These are phyloP conservation scores for Urosaurus nigricauda DNA, from an alignment of 2,797 vertebrate genomes.

Conservation along the genomic window DNA sequence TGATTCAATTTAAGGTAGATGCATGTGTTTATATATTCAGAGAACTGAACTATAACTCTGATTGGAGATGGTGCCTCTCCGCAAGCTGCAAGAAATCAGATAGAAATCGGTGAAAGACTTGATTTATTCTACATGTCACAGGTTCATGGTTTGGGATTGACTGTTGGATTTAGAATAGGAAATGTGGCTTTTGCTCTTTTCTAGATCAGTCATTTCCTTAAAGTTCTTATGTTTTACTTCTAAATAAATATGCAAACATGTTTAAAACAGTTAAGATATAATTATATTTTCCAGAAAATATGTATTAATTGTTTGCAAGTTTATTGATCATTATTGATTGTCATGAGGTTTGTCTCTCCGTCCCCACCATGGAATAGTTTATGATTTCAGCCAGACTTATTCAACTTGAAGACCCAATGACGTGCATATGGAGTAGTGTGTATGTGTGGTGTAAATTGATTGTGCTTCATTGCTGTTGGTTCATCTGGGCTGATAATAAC, in stretches of 20 bases:
- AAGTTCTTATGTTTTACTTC: slow-evolving; percentile 17
- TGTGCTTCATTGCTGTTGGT: neutral
- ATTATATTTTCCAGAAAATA: slow-evolving; percentile 24
- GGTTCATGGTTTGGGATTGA: neutral
- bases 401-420: slow-evolving; percentile 36
- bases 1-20: neutral
- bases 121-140: neutral
- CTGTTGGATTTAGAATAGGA: neutral
- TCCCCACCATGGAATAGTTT: slow-evolving; percentile 8
- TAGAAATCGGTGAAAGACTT: neutral
- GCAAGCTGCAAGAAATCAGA: neutral
- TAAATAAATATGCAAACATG: slow-evolving; percentile 2
- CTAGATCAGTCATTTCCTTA: neutral
- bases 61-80: neutral
- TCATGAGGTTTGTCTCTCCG: neutral
- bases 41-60: neutral
- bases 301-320: neutral
- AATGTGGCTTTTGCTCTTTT: neutral
- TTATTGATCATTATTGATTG: neutral
- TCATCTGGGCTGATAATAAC: accelerated
- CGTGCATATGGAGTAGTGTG: neutral
- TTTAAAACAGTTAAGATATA: slow-evolving; percentile 38
- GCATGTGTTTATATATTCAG: neutral
- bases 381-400: slow-evolving; percentile 61
- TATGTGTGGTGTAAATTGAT: neutral